These are phyloP conservation scores for Danio albolineatus DNA, from an alignment of 2,797 vertebrate species.

Conservation along the genomic window DNA sequence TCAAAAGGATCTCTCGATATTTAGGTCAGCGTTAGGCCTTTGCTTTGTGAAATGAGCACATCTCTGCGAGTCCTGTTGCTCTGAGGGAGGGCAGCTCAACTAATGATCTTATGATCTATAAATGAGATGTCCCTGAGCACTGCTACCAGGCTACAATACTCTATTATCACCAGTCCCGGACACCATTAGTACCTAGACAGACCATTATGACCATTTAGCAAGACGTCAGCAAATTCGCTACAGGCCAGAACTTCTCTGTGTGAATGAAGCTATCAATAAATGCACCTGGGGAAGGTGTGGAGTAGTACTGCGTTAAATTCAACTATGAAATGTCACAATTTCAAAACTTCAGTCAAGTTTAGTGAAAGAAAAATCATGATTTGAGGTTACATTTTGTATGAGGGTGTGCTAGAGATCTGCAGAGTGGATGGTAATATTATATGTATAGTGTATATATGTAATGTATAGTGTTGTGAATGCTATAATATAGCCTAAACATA, in stretches of 20 bases:
- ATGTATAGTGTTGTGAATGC: no score
- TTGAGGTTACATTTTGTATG: no score
- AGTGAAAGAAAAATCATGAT: no score
- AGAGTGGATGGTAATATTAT: no score
- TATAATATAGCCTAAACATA: no score
- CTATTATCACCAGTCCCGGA: not conserved
- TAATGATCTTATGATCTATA: slow-evolving; percentile 47
- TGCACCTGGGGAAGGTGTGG: not conserved
- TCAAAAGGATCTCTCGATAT: slow-evolving; percentile 50
- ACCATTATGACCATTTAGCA: slow-evolving; percentile 21
- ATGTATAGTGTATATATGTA: no score
- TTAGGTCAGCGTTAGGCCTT: slow-evolving; percentile 44
- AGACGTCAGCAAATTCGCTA: slow-evolving; percentile 20
- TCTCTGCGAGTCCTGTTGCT: slow-evolving; percentile 34
- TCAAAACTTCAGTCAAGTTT: no score
- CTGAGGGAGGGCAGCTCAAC: slow-evolving; percentile 29
- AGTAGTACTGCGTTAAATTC: not conserved
- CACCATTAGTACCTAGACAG: slow-evolving; percentile 15
- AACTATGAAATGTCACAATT: not conserved
- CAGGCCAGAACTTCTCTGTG: not conserved
- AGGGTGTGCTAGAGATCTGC: no score
- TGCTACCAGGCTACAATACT: slow-evolving; percentile 23
- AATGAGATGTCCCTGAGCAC: slow-evolving; percentile 20
- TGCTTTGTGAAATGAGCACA: slow-evolving; percentile 38
- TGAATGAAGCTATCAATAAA: slow-evolving; percentile 19